phyloP scores from a whole-genome alignment of 2,888 invertebrate genomes.

The Cheiracanthium punctorium region DNA sequence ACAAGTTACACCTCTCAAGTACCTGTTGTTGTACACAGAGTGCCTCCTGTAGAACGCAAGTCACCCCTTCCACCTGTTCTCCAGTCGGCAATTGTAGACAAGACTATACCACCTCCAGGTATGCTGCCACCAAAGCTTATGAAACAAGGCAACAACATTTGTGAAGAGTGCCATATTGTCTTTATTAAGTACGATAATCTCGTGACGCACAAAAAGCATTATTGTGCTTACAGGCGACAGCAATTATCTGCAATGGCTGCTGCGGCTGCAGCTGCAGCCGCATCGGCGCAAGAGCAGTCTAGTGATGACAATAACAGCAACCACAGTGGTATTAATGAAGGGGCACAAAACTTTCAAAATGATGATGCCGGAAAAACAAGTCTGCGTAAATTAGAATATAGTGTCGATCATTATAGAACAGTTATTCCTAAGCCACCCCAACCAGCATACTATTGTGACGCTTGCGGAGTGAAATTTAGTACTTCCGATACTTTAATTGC shows the following conservation, averaged over 20 bases:
- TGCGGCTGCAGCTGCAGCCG: conserved; percentile 40
- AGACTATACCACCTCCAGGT: conserved; percentile 8
- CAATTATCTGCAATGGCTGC: conserved; percentile 71
- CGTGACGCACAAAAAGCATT: conserved; percentile 93
- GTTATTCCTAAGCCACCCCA: conserved; percentile 44
- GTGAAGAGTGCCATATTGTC: conserved; percentile 97
- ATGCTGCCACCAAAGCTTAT: conserved; percentile 79
- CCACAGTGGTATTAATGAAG: conserved; percentile 28
- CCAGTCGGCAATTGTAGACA: conserved; percentile 26
- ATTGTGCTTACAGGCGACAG: conserved; percentile 83
- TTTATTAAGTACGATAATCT: conserved; percentile 97
- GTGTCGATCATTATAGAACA: conserved; percentile 16
- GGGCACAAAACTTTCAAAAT: not conserved
- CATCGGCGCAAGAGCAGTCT: conserved; percentile 14
- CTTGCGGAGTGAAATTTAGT: conserved; percentile 96
- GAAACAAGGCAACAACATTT: conserved; percentile 94
- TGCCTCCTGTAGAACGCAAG: conserved; percentile 6
- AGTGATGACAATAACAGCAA: conserved; percentile 51
- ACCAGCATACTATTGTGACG: conserved; percentile 84
- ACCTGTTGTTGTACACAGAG: conserved; percentile 24
- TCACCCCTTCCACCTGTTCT: conserved; percentile 45
- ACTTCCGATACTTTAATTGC: conserved; percentile 94
- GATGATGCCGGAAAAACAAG: conserved; percentile 18
- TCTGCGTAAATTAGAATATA: not conserved
- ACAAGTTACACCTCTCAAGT: conserved; percentile 14